Base-by-base conservation (phyloP, 2,797 vertebrate species). In the Phrynocephalus vlangalii region DNA sequence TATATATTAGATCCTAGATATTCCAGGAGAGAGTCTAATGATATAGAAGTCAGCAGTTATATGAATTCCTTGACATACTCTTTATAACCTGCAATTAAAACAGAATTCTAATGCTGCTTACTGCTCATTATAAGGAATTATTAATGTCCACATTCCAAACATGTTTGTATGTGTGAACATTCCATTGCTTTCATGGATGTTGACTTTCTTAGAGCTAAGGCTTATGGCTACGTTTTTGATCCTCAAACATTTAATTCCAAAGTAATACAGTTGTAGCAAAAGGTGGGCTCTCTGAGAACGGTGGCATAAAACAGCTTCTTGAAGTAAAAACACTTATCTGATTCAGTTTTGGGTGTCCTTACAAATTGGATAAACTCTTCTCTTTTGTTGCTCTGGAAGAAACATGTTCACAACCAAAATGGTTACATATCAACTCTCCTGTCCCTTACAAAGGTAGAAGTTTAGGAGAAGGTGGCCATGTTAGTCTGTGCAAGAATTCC, bases 51-150 rank as follows among this genome's bases (percentile, higher is more conserved):
- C 22, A 70, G 28, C 24, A n/a, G 7, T 78, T 5, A 10, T 3
- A 78, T 83, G 67, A 88, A 56, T 63, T 5, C 48, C 26, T 63
- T 66, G 71, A 30, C 68, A 72, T 75, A 11, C 70, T 84, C 91
- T 70, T 9, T 80, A 68, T 78, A 82, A 28, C n/a, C 52, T 87
- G 44, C 68, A 68, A 18, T 85, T 66, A 77, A 48, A 79, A 20
- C 7, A 60, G 82, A 72, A 84, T n/a, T 15, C 3, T 87, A n/a
- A 56, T 71, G 18, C 68, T 0, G 18, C 71, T 0, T 48, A 75
- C 75, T 89, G 83, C 30, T 81, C 4, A 22, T 30, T 71, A 1
- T 86, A 8, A 76, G 80, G 15, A 3, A 83, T 30, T 63, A 90
- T 50, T 56, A 38, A 56, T 63, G 16, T 33, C 24, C 16, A 6